Conservation (phyloP, 2,888 invertebrate species). For the Drosophila meridiana region DNA sequence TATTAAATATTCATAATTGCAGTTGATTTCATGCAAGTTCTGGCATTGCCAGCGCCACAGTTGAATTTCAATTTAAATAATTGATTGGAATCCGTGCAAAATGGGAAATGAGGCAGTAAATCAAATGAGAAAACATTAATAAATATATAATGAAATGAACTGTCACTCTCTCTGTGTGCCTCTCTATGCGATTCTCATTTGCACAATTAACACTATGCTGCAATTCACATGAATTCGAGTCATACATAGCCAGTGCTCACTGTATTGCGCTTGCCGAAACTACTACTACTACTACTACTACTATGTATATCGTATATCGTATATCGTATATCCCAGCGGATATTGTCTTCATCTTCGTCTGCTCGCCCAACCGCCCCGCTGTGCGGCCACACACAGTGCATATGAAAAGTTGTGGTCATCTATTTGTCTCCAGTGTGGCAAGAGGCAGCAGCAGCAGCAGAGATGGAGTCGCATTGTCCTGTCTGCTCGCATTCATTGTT, state of each 20-base stretch:
- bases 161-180: neutral
- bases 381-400: neutral
- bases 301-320: neutral
- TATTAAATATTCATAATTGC: slow-evolving; percentile 9
- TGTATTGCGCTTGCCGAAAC: slow-evolving; percentile 9
- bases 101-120: neutral
- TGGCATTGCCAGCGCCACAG: neutral
- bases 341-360: neutral
- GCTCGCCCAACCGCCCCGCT: neutral
- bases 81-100: neutral
- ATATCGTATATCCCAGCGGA: neutral
- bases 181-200: slow-evolving; percentile 1
- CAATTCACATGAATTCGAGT: neutral
- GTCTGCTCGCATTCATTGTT: slow-evolving; percentile 58
- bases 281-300: no score
- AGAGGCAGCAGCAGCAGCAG: slow-evolving; percentile 1
- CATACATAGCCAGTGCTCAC: slow-evolving; percentile 2
- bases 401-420: slow-evolving; percentile 58
- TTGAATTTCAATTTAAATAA: slow-evolving; percentile 7
- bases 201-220: neutral
- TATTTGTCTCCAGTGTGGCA: slow-evolving; percentile 48
- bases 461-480: slow-evolving; percentile 35
- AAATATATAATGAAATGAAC: neutral
- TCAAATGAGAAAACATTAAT: neutral
- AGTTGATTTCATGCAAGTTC: neutral